Conservation (phyloP, 37 sponge, comb jelly and placozoan species). For the Cladorhizidae sp. region DNA sequence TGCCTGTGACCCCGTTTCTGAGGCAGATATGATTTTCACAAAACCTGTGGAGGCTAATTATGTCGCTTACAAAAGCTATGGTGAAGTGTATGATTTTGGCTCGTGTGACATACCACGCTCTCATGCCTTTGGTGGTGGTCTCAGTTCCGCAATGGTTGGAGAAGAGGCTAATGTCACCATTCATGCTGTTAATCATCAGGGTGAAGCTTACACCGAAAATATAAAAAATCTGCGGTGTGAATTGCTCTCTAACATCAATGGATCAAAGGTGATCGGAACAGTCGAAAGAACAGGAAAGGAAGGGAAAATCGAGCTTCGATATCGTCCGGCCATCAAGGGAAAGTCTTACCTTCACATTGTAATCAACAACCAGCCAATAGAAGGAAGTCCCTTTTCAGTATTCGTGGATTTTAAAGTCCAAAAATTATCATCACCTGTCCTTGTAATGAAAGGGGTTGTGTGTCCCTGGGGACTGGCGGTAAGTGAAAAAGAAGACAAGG, state of each 20-base stretch:
- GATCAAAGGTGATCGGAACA: not conserved
- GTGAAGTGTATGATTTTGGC: not conserved
- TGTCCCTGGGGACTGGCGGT: conserved; percentile 8
- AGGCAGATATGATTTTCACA: conserved; percentile 7
- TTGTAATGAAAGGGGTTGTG: not conserved
- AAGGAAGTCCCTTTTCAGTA: conserved; percentile 26
- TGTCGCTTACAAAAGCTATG: not conserved
- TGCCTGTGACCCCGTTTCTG: not conserved
- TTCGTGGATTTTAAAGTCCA: not conserved
- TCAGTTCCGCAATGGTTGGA: conserved; percentile 11
- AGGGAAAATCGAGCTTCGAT: not conserved
- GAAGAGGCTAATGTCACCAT: not conserved
- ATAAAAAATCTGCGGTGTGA: not conserved
- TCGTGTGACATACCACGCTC: not conserved
- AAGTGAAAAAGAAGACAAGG: not conserved
- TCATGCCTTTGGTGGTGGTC: conserved; percentile 7
- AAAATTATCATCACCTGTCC: not conserved
- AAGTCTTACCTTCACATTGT: conserved; percentile 1
- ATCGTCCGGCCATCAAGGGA: not conserved
- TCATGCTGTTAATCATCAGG: not conserved
- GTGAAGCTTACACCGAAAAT: not conserved
- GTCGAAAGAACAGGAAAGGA: not conserved
- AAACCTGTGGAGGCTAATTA: not conserved
- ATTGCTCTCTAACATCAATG: not conserved
- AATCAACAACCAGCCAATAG: conserved; percentile 4